Percentiles rank a stretch among this genome's conserved stretches.
Evolutionary conservation across 2,797 vertebrate species (phyloP).

Genomic region (Mareca strepera): DNA sequence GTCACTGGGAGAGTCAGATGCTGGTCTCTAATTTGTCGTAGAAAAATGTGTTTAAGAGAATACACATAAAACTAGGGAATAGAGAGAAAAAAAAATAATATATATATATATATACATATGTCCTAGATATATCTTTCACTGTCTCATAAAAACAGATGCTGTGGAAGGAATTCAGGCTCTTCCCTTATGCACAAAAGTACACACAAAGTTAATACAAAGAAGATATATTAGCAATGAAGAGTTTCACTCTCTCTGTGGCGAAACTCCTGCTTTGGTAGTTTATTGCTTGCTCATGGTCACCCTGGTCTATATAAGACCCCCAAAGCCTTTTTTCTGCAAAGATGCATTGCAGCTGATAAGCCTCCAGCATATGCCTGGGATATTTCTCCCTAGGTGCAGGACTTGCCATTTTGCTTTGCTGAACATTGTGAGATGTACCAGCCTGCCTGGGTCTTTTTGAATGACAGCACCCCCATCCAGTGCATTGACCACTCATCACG

Average conservation of each 20-base stretch:
- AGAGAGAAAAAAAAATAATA: no score
- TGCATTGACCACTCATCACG: background rate
- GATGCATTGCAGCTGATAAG: background rate
- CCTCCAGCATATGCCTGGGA: background rate
- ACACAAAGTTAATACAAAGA: background rate
- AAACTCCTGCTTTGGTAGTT: accelerated
- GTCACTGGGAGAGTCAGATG: background rate
- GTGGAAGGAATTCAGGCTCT: background rate
- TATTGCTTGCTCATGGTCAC: background rate
- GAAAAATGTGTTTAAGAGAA: background rate
- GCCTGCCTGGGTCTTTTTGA: background rate
- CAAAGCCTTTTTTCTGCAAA: background rate
- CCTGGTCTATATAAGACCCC: background rate
- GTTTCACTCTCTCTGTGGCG: background rate
- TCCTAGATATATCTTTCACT: background rate
- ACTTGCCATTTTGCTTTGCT: background rate
- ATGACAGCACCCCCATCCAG: background rate
- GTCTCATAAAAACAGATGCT: background rate
- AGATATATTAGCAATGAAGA: background rate
- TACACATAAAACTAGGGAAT: background rate
- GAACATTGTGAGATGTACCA: background rate
- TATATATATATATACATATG: no score
- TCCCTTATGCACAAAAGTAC: background rate
- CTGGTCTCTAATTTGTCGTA: background rate
- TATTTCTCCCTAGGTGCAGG: background rate